These are phyloP conservation scores for Globodera ellingtonae DNA, from an alignment of 1,140 invertebrate genomes.

Conservation along the genomic window DNA sequence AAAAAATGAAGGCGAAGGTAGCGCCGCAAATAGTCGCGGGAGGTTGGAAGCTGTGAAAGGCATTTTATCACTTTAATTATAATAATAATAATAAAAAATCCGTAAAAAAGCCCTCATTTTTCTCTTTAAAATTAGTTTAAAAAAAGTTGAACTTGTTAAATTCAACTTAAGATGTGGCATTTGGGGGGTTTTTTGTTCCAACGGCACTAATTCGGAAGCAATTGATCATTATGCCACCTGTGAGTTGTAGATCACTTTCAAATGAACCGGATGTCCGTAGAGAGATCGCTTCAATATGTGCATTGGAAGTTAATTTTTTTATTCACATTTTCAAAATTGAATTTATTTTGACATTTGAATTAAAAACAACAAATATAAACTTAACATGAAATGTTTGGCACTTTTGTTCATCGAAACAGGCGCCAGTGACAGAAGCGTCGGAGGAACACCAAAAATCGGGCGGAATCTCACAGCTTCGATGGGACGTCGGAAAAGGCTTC, in stretches of 20 bases:
- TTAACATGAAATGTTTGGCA: constrained; percentile 8
- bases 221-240: background rate
- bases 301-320: too few relatives aligned
- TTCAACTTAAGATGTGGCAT: too few relatives aligned
- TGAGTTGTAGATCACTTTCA: constrained; percentile 24
- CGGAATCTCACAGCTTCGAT: constrained; percentile 10
- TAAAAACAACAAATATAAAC: background rate
- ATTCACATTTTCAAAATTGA: too few relatives aligned
- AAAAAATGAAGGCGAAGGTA: constrained; percentile 14
- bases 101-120: too few relatives aligned
- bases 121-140: too few relatives aligned
- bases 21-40: constrained; percentile 16
- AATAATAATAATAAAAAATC: too few relatives aligned
- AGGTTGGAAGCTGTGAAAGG: background rate
- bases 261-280: constrained; percentile 13
- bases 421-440: background rate
- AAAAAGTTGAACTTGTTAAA: too few relatives aligned
- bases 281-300: background rate
- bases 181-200: too few relatives aligned
- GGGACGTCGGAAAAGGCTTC: background rate
- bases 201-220: too few relatives aligned
- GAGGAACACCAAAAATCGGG: constrained; percentile 27
- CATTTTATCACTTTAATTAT: background rate
- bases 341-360: too few relatives aligned
- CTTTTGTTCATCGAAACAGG: constrained; percentile 17